These are phyloP conservation scores for Brienomyrus longianalis DNA, from an alignment of 2,113 vertebrate genomes.

Conservation along the genomic window DNA sequence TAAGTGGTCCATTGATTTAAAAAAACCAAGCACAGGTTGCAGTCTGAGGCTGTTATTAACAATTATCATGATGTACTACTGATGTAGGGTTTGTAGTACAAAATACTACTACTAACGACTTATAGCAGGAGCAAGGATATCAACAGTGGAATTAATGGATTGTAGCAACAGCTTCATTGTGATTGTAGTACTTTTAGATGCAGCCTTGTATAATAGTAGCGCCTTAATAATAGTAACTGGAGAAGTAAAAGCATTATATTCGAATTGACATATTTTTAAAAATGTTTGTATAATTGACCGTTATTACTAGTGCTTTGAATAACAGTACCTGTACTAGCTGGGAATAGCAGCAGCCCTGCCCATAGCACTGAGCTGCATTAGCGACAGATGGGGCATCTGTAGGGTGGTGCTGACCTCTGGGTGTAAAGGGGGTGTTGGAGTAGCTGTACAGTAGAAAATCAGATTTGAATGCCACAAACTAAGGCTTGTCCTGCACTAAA, in stretches of 20 bases:
- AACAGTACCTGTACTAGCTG: not conserved
- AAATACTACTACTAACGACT: not conserved
- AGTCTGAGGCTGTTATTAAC: not conserved
- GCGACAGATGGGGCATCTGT: not conserved
- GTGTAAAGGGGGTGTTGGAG: not conserved
- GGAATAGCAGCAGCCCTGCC: not conserved
- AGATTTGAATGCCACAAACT: not conserved
- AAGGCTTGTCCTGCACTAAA: not conserved
- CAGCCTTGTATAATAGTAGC: not conserved
- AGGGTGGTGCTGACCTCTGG: not conserved
- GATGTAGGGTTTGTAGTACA: not conserved
- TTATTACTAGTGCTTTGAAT: not conserved
- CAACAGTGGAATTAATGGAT: not conserved
- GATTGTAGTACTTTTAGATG: not conserved
- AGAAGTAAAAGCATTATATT: not conserved
- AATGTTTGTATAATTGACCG: not conserved
- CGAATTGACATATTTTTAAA: not conserved
- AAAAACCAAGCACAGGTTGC: not conserved
- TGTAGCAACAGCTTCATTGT: not conserved
- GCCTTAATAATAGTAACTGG: not conserved
- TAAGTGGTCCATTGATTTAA: not conserved
- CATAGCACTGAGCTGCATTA: not conserved
- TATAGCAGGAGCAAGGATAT: not conserved
- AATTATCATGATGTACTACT: not conserved
- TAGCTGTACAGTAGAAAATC: not conserved